Percentiles rank a stretch among this genome's conserved stretches.
Conservation (phyloP, 2,888 invertebrate species). For the Calameuta idolon region DNA sequence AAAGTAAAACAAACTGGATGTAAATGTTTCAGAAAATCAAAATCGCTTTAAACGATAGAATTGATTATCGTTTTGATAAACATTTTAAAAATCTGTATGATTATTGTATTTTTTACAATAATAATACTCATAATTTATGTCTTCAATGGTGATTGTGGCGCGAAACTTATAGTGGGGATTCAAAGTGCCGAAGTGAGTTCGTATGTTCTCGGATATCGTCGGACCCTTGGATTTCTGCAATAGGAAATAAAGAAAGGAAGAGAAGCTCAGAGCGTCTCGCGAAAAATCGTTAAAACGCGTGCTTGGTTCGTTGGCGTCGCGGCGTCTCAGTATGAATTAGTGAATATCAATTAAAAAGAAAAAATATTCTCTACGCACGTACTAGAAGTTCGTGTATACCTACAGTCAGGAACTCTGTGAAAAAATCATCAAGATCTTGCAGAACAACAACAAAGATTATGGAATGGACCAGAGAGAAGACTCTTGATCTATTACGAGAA, state of each 20-base stretch:
- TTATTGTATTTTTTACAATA: not conserved
- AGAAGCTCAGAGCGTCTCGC: conserved; percentile 37
- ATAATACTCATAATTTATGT: not conserved
- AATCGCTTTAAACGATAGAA: not conserved
- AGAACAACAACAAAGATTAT: conserved; percentile 27
- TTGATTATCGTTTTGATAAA: not conserved
- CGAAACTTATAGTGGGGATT: not conserved
- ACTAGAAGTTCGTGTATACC: conserved; percentile 27
- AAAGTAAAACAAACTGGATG: not conserved
- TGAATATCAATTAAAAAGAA: not conserved
- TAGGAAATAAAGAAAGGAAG: conserved; percentile 49
- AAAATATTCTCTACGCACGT: not conserved
- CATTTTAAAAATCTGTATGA: not conserved
- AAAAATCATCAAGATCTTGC: not conserved
- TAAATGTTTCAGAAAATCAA: not conserved
- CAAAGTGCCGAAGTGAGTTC: conserved; percentile 26
- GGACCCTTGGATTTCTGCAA: conserved; percentile 41
- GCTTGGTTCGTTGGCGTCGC: conserved; percentile 19
- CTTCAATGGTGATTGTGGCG: not conserved
- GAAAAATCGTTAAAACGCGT: conserved; percentile 57
- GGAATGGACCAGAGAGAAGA: conserved; percentile 56
- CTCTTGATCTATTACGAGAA: conserved; percentile 48
- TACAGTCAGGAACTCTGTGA: conserved; percentile 35
- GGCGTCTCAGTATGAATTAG: not conserved
- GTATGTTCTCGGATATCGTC: conserved; percentile 53